Percentiles rank a stretch among this genome's conserved stretches.
These are phyloP conservation scores for Drosophila anomelani DNA, from an alignment of 2,888 invertebrate species.

Conservation along the genomic window DNA sequence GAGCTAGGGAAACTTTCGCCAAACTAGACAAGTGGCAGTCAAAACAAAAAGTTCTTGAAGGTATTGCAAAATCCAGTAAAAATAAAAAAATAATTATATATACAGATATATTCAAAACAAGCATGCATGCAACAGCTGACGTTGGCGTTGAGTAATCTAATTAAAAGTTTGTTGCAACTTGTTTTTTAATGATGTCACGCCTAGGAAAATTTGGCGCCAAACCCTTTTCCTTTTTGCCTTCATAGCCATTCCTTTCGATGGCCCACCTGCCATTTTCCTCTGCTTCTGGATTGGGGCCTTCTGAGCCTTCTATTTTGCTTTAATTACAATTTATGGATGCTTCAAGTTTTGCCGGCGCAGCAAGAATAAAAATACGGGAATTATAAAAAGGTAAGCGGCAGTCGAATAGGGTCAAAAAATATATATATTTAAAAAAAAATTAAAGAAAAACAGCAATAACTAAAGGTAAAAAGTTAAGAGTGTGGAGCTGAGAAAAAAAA, in stretches of 20 bases:
- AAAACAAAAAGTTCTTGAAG: slow-evolving; percentile 29
- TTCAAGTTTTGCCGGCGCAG: slow-evolving; percentile 53
- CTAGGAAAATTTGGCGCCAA: slow-evolving; percentile 55
- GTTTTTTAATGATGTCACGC: slow-evolving; percentile 58
- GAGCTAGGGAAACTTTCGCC: slow-evolving; percentile 20
- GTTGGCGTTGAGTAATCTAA: slow-evolving; percentile 64
- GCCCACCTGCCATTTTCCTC: background rate
- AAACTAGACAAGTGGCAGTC: slow-evolving; percentile 35
- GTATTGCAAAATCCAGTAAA: slow-evolving; percentile 13
- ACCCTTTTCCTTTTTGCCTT: background rate
- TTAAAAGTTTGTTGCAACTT: slow-evolving; percentile 71
- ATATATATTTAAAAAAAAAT: slow-evolving; percentile 19
- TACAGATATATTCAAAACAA: background rate
- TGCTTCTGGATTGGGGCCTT: background rate
- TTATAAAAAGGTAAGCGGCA: slow-evolving; percentile 50
- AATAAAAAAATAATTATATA: background rate
- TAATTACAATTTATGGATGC: slow-evolving; percentile 77
- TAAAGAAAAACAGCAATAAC: background rate
- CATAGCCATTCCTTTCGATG: background rate
- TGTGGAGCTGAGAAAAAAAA: background rate
- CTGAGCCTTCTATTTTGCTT: slow-evolving; percentile 45
- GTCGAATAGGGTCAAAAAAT: slow-evolving; percentile 35
- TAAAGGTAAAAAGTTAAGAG: background rate
- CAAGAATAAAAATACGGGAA: slow-evolving; percentile 59
- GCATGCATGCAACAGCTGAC: slow-evolving; percentile 69